These are phyloP conservation scores for Osmoderma eremita DNA, from an alignment of 2,888 invertebrate species.

Conservation along the genomic window DNA sequence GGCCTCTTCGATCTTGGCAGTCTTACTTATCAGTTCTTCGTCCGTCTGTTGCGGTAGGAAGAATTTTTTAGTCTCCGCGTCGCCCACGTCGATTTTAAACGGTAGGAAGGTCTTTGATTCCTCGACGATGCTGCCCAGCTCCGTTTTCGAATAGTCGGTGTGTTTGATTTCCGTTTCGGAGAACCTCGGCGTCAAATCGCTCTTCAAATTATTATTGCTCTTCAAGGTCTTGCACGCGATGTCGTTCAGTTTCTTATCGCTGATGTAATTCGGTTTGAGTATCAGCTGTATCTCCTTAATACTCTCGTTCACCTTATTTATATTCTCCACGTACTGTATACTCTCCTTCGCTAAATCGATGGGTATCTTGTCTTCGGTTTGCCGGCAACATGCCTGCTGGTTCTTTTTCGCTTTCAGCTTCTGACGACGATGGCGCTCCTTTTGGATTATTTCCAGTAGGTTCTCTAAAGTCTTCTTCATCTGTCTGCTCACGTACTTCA, in stretches of 20 bases:
- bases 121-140: not conserved
- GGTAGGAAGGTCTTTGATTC: not conserved
- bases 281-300: constrained; percentile 49
- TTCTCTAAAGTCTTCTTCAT: constrained; percentile 51
- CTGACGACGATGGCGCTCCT: constrained; percentile 46
- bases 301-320: constrained; percentile 45
- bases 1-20: constrained; percentile 40
- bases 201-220: not conserved
- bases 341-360: constrained; percentile 33
- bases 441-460: constrained; percentile 49
- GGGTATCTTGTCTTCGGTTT: constrained; percentile 12
- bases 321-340: constrained; percentile 44
- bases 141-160: constrained; percentile 1
- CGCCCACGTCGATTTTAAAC: not conserved
- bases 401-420: constrained; percentile 14
- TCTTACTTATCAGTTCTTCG: constrained; percentile 34
- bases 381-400: constrained; percentile 12
- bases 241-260: constrained; percentile 35
- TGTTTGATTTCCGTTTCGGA: constrained; percentile 10
- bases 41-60: constrained; percentile 38
- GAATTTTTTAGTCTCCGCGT: constrained; percentile 3
- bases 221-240: constrained; percentile 8
- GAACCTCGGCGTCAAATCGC: not conserved
- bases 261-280: constrained; percentile 38
- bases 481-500: constrained; percentile 52